Base-by-base conservation (phyloP, 2,888 invertebrate species). In the Agrotis clavis region DNA sequence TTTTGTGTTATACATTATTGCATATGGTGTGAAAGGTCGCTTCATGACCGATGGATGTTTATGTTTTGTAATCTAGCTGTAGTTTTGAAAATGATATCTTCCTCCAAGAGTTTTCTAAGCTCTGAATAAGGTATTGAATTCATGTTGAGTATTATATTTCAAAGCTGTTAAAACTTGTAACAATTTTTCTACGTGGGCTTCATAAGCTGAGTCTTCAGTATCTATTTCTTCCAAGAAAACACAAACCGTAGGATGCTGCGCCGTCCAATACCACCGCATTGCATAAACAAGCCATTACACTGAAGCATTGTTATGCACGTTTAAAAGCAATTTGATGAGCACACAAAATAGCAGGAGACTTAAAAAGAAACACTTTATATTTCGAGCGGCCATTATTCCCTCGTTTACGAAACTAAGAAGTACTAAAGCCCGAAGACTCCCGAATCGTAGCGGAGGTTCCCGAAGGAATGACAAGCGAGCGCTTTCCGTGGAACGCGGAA, bases 401-500 rank as follows among this genome's bases (percentile, higher is more conserved):
- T 74, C 72, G 73, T 74, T 80, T 82, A 86, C 72, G 75, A 86
- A 81, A 80, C 79, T 75, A 79, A 82, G 69, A 76, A 82, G 74
- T 65, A 59, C 79, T 84, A 81, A 81, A 84, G 63, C 54, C 80
- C 83, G 81, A 86, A 86, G 85, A 84, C 70, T 77, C 62, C 89
- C 95, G 95, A 95, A 92, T 91, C 86, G 85, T 59, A 68, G 89
- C 95, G 94, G 93, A 89, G 89, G 85, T 85, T 86, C 87, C 93
- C 94, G 95, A 95, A 93, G 92, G 93, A 94, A 93, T 93, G 94
- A 93, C 94, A 93, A 90, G 91, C 91, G 86, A 90, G 93, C 90
- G 93, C 92, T 95, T 95, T 95, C 95, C 95, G 88, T 91, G 94
- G 96, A 96, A 96, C 96, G 96, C 96, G 96, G 96, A 96, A 96